These are phyloP conservation scores for Glaucopsyche alexis DNA, from an alignment of 2,888 invertebrate species.

Conservation along the genomic window DNA sequence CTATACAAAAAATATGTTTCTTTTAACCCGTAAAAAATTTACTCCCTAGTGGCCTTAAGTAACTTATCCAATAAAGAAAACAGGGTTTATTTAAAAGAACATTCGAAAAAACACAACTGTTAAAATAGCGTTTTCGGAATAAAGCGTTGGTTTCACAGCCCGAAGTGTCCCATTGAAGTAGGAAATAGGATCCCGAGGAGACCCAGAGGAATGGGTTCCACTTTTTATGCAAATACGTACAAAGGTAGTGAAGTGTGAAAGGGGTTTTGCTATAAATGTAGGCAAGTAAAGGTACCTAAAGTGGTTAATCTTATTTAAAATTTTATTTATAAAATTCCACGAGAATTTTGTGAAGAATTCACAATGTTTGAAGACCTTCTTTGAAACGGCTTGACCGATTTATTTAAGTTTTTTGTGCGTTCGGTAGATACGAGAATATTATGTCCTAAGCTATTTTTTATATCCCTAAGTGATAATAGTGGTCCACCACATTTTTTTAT, in stretches of 20 bases:
- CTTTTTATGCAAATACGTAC: slow-evolving; percentile 74
- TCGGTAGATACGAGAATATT: neutral
- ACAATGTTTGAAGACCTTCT: too few species aligned
- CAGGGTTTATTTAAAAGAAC: neutral
- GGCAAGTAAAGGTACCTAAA: neutral
- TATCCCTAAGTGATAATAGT: too few species aligned
- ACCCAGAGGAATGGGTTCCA: slow-evolving; percentile 67
- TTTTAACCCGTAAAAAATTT: too few species aligned
- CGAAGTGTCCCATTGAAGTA: slow-evolving; percentile 67
- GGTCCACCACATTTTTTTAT: too few species aligned
- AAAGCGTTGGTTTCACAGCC: slow-evolving; percentile 59
- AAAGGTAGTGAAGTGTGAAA: slow-evolving; percentile 67
- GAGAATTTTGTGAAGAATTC: too few species aligned
- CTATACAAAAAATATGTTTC: too few species aligned
- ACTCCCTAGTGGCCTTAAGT: too few species aligned
- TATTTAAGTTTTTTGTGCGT: neutral
- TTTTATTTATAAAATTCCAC: too few species aligned
- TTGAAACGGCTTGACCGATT: too few species aligned
- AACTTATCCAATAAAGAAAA: neutral
- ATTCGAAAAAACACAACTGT: neutral
- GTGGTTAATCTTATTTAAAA: too few species aligned
- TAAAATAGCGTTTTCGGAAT: slow-evolving; percentile 48
- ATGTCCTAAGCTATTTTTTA: too few species aligned
- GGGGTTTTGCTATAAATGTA: neutral
- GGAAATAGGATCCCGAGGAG: slow-evolving; percentile 72